Conservation (phyloP, 2,113 vertebrate genomes). For the Ursus arctos region DNA sequence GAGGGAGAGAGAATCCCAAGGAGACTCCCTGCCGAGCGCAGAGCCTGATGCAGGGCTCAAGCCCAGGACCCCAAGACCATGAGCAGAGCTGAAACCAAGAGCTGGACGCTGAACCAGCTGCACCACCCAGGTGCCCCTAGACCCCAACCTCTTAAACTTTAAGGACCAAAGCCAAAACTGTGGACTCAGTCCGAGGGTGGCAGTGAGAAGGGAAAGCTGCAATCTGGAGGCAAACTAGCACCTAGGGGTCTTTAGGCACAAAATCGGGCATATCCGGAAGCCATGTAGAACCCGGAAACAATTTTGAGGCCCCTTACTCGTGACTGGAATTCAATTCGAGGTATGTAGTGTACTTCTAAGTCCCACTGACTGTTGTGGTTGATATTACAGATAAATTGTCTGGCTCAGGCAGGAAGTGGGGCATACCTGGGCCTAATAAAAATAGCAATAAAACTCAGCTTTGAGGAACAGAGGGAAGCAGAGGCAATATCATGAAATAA, state of each 20-base stretch:
- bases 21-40: not conserved
- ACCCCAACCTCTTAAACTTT: not conserved
- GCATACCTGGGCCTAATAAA: not conserved
- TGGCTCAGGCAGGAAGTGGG: not conserved
- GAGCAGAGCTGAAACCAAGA: not conserved
- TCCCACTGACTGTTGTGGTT: not conserved
- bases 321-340: not conserved
- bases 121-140: not conserved
- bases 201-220: not conserved
- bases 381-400: not conserved
- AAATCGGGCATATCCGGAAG: not conserved
- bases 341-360: not conserved
- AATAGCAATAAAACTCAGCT: not conserved
- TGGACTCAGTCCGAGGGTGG: not conserved
- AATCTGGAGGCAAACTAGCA: not conserved
- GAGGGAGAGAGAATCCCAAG: not conserved
- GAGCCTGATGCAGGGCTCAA: not conserved
- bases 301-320: not conserved
- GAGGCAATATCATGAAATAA: not conserved
- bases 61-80: not conserved
- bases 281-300: not conserved
- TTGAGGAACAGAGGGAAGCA: not conserved
- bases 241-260: not conserved
- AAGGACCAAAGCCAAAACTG: not conserved
- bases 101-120: not conserved